phyloP scores from a whole-genome alignment of 2,888 invertebrate genomes.

The Ichneumoninae sp. region DNA sequence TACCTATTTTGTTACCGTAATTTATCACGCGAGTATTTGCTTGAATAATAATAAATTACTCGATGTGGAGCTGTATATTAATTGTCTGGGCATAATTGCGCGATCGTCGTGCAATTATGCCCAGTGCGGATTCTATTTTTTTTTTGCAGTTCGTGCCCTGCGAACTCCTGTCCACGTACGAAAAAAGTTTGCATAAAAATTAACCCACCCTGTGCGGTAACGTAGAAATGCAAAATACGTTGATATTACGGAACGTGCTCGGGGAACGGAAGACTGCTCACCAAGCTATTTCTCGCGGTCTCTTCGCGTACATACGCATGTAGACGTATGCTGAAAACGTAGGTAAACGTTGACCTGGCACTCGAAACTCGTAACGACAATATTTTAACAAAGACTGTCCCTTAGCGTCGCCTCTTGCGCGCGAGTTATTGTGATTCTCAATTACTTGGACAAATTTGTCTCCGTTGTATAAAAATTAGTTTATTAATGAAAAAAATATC shows the following conservation, averaged over 20 bases:
- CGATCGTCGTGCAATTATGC: not conserved
- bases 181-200: constrained; percentile 62
- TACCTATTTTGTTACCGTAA: not conserved
- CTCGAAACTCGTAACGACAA: constrained; percentile 33
- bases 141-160: not conserved
- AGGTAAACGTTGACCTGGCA: constrained; percentile 20
- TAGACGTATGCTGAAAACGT: constrained; percentile 13
- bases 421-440: constrained; percentile 27
- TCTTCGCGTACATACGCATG: constrained; percentile 10
- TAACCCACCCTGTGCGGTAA: constrained; percentile 43
- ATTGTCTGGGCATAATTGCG: constrained; percentile 13
- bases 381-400: constrained; percentile 16
- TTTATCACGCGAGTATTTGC: not conserved
- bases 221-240: constrained; percentile 57
- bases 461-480: not conserved
- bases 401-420: not conserved
- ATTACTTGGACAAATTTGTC: not conserved
- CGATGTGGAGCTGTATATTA: constrained; percentile 4
- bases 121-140: constrained; percentile 3
- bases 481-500: too few species aligned
- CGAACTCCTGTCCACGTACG: not conserved
- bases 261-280: constrained; percentile 27
- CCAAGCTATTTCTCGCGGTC: not conserved
- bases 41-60: constrained; percentile 18
- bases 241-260: constrained; percentile 51